Evolutionary conservation across 2,113 vertebrate species (phyloP).

Genomic region (Pampusana beccarii): DNA sequence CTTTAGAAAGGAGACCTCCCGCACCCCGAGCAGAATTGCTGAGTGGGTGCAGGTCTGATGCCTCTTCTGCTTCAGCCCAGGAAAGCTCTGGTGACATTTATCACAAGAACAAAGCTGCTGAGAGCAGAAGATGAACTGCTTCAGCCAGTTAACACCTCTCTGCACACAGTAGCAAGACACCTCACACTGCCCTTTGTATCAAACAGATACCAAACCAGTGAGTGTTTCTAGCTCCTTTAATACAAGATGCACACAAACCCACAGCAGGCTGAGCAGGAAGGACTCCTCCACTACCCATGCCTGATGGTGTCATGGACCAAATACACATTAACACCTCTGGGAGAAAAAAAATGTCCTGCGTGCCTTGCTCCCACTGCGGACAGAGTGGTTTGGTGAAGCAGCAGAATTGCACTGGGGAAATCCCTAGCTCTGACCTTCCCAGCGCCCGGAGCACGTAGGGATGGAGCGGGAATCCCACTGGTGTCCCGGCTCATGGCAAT

Average conservation of each 20-base stretch:
- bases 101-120: neutral
- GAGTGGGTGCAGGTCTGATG: neutral
- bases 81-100: neutral
- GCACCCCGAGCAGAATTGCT: neutral
- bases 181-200: neutral
- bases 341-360: neutral
- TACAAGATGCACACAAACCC: neutral
- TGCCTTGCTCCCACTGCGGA: neutral
- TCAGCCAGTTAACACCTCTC: neutral
- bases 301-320: neutral
- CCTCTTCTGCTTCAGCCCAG: neutral
- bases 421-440: neutral
- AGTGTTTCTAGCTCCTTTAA: neutral
- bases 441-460: neutral
- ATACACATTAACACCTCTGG: neutral
- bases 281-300: neutral
- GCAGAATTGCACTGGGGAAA: neutral
- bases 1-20: neutral
- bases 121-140: neutral
- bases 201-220: neutral
- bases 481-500: rapidly evolving
- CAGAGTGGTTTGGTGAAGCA: neutral
- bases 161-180: neutral
- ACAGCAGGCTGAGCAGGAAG: neutral
- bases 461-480: neutral